These are phyloP conservation scores for Diplazon laetatorius DNA, from an alignment of 2,888 invertebrate species.

Conservation along the genomic window DNA sequence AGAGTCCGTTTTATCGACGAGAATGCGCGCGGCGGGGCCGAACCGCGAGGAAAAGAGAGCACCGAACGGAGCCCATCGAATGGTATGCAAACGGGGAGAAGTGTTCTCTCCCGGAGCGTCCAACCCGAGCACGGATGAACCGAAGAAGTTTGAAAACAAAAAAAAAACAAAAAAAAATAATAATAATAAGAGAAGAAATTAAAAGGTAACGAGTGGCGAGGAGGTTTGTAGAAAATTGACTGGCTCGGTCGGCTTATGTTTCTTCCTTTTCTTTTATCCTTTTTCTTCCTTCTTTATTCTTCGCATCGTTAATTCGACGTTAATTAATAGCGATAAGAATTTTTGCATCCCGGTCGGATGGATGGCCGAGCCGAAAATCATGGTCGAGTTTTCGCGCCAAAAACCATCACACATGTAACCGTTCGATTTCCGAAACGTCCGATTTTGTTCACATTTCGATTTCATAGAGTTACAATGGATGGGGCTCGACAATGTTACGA, in stretches of 20 bases:
- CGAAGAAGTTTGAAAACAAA: background rate
- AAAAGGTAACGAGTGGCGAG: conserved; percentile 59
- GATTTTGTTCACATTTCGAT: too few relatives aligned
- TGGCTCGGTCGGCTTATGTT: conserved; percentile 24
- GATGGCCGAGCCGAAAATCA: conserved; percentile 6
- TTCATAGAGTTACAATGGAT: too few relatives aligned
- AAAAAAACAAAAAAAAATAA: background rate
- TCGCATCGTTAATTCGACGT: conserved; percentile 63
- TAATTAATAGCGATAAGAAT: conserved; percentile 59
- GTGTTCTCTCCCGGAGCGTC: conserved; percentile 71
- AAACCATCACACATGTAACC: conserved; percentile 29
- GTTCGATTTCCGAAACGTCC: too few relatives aligned
- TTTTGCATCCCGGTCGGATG: background rate
- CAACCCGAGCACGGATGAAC: conserved; percentile 61
- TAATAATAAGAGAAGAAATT: conserved; percentile 59
- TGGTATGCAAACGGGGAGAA: conserved; percentile 52
- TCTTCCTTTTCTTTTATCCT: conserved; percentile 23
- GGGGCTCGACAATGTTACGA: too few relatives aligned
- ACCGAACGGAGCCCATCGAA: conserved; percentile 7
- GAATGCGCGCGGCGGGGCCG: conserved; percentile 46
- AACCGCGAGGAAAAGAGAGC: conserved; percentile 41
- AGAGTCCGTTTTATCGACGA: conserved; percentile 65
- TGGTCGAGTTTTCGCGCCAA: conserved; percentile 10
- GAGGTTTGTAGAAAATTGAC: conserved; percentile 56
- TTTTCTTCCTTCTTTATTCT: conserved; percentile 14